Evolutionary conservation across 2,888 invertebrate species (phyloP), one percentile per base, ranked within the genome.

Genomic region (Ectemnius cavifrons): DNA sequence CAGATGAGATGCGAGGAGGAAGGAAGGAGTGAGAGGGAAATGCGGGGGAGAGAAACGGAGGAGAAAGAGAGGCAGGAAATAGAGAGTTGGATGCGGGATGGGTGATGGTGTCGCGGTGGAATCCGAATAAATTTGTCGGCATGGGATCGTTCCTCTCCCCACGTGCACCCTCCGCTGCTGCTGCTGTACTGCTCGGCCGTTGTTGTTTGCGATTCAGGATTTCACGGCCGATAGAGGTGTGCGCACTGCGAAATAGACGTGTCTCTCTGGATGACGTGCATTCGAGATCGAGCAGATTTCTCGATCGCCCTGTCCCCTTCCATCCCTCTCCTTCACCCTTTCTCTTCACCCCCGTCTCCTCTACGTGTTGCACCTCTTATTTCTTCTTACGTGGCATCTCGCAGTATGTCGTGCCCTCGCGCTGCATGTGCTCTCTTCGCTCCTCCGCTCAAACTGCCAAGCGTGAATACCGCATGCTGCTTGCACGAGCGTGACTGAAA

Each of bases 91-190:
- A 52, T 52, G 52, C 68, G 66, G 65, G 67, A 68, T 59, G 52
- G 68, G 45, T 28, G 49, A 56, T 57, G 66, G 69, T 67, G 61
- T 59, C 63, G 69, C 27, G 28, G 62, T 52, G 65, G 67, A 71
- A 73, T 81, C 62, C 57, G 67, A 78, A 80, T 81, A 80, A 80
- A 78, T 77, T 78, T 75, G 61, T 70, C 60, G 20, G 73, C 14
- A 71, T 63, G 68, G 57, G 46, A 70, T 77, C 70, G 63, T 23
- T 46, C 58, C 6, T 59, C 45, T 58, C 14, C 23, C 18, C 23
- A 23, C 23, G 23, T 23, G 23, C 6, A 23, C 23, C 5, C 18
- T 18, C 18, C 57, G 13, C 13, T 23, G 18, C 23, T 23, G 18
- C 28, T n/a, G 59, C 27, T 28, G 37, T 14, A 62, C 5, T 16